phyloP scores from a whole-genome alignment of 2,888 invertebrate genomes.

The Microplitis manilae region DNA sequence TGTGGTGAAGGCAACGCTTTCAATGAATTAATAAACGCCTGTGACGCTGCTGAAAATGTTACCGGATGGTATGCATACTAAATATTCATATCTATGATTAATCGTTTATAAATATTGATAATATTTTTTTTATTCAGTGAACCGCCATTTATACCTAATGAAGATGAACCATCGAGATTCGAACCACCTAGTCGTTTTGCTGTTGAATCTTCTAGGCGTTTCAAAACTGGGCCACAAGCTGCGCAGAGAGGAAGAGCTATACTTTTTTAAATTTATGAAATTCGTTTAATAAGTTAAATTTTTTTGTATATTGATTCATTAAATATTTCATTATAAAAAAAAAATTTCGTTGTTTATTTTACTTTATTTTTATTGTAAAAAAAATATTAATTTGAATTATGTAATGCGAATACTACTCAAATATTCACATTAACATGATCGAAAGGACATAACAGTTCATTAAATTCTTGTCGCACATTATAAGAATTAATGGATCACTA shows the following conservation, averaged over 20 bases:
- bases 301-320: background rate
- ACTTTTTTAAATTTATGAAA: conserved; percentile 41
- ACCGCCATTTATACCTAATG: conserved; percentile 36
- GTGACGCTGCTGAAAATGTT: conserved; percentile 86
- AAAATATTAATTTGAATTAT: background rate
- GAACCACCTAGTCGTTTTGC: background rate
- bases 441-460: too few species aligned
- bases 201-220: background rate
- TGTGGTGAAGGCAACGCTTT: conserved; percentile 86
- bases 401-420: background rate
- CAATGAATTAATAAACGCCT: conserved; percentile 81
- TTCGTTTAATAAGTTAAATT: background rate
- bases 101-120: background rate
- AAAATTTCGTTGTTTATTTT: background rate
- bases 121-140: conserved; percentile 39
- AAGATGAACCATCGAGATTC: background rate
- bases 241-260: conserved; percentile 39
- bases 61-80: conserved; percentile 75
- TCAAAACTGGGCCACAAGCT: conserved; percentile 40
- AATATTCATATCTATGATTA: background rate
- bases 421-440: too few species aligned
- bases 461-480: too few species aligned
- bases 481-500: too few species aligned
- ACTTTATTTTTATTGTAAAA: background rate
- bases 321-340: background rate